Evolutionary conservation across 1,140 invertebrate species (phyloP), one percentile per base, ranked within the genome.

Genomic region (Ylistrum balloti): DNA sequence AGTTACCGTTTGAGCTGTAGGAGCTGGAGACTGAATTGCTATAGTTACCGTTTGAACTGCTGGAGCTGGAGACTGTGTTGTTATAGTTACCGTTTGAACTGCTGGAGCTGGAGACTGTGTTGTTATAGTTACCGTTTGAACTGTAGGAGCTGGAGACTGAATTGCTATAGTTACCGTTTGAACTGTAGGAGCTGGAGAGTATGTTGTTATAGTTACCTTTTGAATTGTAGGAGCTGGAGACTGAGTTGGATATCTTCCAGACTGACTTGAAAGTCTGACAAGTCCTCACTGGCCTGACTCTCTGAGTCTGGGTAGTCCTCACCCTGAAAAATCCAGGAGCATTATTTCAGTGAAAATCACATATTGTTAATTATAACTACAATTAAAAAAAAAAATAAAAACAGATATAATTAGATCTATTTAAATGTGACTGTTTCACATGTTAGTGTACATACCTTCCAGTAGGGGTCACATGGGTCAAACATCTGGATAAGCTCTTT

Each of bases 401-500:
- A n/a, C n/a, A n/a, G n/a, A n/a, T n/a, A n/a, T n/a, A n/a, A n/a
- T n/a, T n/a, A n/a, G n/a, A n/a, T n/a, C n/a, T n/a, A n/a, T n/a
- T n/a, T n/a, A n/a, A n/a, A n/a, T n/a, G n/a, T n/a, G 22, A 20
- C 17, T 20, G 20, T 56, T 15, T 56, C n/a, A 85, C 28, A 17
- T 2, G 20, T 88, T 33, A 38, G 22, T 41, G 20, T 17, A 56
- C 33, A 88, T 91, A 93, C 94, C 92, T 91, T 94, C 94, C 94
- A 94, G 89, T 92, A 94, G 13, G 90, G 88, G 86, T 94, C 93
- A 35, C 92, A 89, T n/a, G 93, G 91, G 85, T 93, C 91, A 92
- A 94, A 93, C 89, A 89, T 89, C 17, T 92, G 33, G 11, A 92
- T 88, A 33, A 92, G 74, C 32, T 90, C 86, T 28, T 86, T 20